phyloP scores from a whole-genome alignment of 2,113 vertebrate genomes.

The Jaculus jaculus region DNA sequence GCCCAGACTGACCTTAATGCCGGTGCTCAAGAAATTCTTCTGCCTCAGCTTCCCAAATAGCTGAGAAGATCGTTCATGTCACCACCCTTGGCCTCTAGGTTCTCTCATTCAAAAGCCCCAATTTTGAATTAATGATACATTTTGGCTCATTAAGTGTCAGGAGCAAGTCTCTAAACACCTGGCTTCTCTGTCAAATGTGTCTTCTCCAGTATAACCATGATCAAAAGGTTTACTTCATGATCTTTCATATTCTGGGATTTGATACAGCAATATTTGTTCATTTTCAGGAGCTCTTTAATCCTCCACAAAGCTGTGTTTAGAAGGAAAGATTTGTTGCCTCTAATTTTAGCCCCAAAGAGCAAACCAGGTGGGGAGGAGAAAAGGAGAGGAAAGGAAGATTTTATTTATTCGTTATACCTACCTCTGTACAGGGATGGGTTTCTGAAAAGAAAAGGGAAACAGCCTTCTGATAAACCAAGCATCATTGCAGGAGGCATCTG shows the following conservation, averaged over 20 bases:
- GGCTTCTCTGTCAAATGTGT: background rate
- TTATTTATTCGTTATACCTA: background rate
- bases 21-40: background rate
- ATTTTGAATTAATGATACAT: background rate
- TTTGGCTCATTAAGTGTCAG: background rate
- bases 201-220: background rate
- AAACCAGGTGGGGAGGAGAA: background rate
- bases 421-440: background rate
- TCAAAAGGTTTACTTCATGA: background rate
- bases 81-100: too few relatives aligned
- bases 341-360: background rate
- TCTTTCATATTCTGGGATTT: background rate
- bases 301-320: background rate
- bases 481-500: background rate
- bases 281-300: background rate
- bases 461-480: background rate
- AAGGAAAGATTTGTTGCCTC: background rate
- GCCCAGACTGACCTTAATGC: too few relatives aligned
- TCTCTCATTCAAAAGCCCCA: background rate
- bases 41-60: background rate
- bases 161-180: background rate
- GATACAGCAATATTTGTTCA: background rate
- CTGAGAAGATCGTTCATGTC: background rate
- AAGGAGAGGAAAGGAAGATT: background rate
- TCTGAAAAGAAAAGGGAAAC: constrained; percentile 18